These are phyloP conservation scores for Bucco capensis DNA, from an alignment of 2,113 vertebrate genomes.

Conservation along the genomic window DNA sequence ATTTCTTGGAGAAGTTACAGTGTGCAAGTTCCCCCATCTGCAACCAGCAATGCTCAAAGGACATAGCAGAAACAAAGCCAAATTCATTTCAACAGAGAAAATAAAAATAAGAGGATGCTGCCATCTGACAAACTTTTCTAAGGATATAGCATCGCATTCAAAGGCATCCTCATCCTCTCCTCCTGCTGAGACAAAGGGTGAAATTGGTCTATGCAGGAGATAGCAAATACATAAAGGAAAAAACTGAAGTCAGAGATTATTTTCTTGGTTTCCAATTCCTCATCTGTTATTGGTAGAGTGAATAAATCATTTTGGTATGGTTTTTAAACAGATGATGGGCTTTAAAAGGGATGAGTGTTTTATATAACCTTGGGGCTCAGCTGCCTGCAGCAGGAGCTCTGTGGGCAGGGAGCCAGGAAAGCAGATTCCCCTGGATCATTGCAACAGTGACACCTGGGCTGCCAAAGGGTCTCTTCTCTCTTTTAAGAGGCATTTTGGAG, in stretches of 20 bases:
- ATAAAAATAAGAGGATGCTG: neutral
- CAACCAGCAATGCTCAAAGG: neutral
- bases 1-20: neutral
- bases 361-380: neutral
- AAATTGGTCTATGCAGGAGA: neutral
- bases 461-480: neutral
- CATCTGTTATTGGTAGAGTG: neutral
- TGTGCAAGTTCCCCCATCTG: neutral
- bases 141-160: neutral
- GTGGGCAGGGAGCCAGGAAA: slow-evolving; percentile 1
- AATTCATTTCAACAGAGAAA: neutral
- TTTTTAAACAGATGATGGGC: slow-evolving; percentile 31
- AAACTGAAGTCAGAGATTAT: neutral
- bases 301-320: neutral
- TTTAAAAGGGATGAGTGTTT: slow-evolving; percentile 6
- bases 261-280: neutral
- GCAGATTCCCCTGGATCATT: neutral
- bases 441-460: slow-evolving; percentile 18
- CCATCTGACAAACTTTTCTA: neutral
- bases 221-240: slow-evolving; percentile 1
- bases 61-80: neutral
- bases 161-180: neutral
- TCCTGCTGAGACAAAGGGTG: neutral
- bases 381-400: slow-evolving; percentile 13
- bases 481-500: neutral